Evolutionary conservation across 2,797 vertebrate genomes (phyloP).

Genomic region (Acrocephalus scirpaceus): DNA sequence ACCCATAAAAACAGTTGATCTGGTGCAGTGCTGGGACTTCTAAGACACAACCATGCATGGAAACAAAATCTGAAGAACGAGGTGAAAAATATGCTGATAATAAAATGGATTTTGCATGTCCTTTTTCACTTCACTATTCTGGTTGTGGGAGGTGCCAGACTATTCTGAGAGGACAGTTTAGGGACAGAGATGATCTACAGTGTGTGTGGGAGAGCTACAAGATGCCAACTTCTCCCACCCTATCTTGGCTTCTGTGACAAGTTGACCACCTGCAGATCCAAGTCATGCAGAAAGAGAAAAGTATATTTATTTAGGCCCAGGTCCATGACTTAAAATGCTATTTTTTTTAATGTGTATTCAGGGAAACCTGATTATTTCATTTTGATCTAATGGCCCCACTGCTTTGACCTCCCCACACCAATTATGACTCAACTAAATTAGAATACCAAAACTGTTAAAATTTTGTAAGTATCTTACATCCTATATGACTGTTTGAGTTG

Average conservation of each 20-base stretch:
- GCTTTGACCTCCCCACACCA: neutral
- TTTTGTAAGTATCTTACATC: neutral
- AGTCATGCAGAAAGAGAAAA: neutral
- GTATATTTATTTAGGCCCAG: neutral
- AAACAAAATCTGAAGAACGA: neutral
- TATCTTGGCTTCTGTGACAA: neutral
- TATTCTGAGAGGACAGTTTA: neutral
- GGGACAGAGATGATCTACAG: neutral
- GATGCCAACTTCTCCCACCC: neutral
- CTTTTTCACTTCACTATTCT: neutral
- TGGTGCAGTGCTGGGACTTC: neutral
- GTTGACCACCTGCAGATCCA: neutral
- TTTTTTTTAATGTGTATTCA: neutral
- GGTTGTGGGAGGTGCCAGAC: neutral
- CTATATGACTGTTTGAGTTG: neutral
- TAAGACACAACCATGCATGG: neutral
- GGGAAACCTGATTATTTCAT: neutral
- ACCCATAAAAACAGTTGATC: rapidly evolving
- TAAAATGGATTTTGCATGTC: neutral
- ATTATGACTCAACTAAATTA: neutral
- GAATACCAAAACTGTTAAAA: neutral
- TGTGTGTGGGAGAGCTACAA: neutral
- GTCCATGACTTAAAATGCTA: neutral
- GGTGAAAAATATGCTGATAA: neutral
- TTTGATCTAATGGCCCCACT: neutral